These are phyloP conservation scores for Folsomia manolachei DNA, from an alignment of 2,888 invertebrate genomes.

Conservation along the genomic window DNA sequence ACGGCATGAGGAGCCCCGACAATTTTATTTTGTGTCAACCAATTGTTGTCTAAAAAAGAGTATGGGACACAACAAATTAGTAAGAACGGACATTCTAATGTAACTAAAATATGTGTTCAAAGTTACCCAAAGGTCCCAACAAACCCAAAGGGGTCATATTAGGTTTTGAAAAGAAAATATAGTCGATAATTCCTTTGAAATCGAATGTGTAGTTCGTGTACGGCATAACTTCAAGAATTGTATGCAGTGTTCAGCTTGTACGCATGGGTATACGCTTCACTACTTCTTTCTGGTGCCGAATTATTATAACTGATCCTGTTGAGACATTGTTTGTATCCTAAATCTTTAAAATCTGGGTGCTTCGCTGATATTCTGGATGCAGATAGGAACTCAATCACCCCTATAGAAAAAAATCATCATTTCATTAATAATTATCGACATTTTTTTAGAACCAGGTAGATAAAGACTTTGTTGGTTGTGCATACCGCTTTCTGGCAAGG, in stretches of 20 bases:
- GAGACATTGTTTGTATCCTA: slow-evolving; percentile 85
- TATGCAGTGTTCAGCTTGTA: slow-evolving; percentile 94
- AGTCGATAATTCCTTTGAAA: slow-evolving; percentile 99
- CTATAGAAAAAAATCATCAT: too few species aligned
- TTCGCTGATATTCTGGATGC: slow-evolving; percentile 84
- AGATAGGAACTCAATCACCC: slow-evolving; percentile 92
- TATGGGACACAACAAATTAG: too few species aligned
- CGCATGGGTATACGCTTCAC: slow-evolving; percentile 85
- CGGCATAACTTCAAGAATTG: slow-evolving; percentile 91
- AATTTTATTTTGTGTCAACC: slow-evolving; percentile 93
- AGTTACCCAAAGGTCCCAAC: slow-evolving; percentile 87
- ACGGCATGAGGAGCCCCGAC: slow-evolving; percentile 97
- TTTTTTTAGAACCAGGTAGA: too few species aligned
- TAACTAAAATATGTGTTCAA: too few species aligned
- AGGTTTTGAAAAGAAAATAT: slow-evolving; percentile 96
- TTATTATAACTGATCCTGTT: slow-evolving; percentile 69
- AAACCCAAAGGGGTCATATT: slow-evolving; percentile 93
- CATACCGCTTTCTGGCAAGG: slow-evolving; percentile 82
- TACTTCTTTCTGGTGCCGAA: slow-evolving; percentile 54
- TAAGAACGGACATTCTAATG: too few species aligned
- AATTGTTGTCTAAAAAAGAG: slow-evolving; percentile 88
- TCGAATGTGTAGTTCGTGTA: slow-evolving; percentile 99
- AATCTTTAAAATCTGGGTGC: slow-evolving; percentile 94
- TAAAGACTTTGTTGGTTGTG: too few species aligned
- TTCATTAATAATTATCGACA: too few species aligned